phyloP scores from a whole-genome alignment of 1,140 invertebrate species.

The Aplysia californica region DNA sequence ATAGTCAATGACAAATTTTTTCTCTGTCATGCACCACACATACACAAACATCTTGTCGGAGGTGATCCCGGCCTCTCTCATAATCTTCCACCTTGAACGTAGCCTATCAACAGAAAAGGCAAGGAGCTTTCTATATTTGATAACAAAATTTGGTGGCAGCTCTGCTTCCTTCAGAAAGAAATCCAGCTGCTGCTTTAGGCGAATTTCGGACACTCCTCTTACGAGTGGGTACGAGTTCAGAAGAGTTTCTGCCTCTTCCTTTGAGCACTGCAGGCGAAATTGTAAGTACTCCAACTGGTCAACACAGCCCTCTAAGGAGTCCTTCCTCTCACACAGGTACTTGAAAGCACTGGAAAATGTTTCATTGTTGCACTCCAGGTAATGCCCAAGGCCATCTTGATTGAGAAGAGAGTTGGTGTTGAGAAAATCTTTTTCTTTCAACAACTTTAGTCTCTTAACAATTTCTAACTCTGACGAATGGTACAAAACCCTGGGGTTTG shows the following conservation, averaged over 20 bases:
- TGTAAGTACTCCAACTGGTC: neutral
- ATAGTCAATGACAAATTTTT: neutral
- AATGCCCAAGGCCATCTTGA: neutral
- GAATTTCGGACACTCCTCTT: neutral
- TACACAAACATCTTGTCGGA: neutral
- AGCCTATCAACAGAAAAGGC: conserved; percentile 1
- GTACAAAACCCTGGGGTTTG: no score
- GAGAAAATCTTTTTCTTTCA: neutral
- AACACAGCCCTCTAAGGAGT: neutral
- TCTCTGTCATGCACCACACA: neutral
- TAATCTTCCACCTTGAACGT: neutral
- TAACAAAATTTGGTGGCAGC: neutral
- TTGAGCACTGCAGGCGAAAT: neutral
- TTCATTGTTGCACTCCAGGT: neutral
- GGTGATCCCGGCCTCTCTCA: neutral
- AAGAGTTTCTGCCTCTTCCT: neutral
- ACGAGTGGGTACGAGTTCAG: neutral
- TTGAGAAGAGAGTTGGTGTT: neutral
- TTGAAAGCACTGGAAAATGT: neutral
- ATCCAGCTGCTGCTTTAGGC: neutral
- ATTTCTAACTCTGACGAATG: neutral
- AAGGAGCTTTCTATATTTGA: neutral
- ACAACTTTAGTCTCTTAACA: neutral
- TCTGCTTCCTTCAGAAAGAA: neutral
- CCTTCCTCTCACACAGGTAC: neutral